phyloP scores from a whole-genome alignment of 2,113 vertebrate genomes.

The Coryphaenoides rupestris region DNA sequence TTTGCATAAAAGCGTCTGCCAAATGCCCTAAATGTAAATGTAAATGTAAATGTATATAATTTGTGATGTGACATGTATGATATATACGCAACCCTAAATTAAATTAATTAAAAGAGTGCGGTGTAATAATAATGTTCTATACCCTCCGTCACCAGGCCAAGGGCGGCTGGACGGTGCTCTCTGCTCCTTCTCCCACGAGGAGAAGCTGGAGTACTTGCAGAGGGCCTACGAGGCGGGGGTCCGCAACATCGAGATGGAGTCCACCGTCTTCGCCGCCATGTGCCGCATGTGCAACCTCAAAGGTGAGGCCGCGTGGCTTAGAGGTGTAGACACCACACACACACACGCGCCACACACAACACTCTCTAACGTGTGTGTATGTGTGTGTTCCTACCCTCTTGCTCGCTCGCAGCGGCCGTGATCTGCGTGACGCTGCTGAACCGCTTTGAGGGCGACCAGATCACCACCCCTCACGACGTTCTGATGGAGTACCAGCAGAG shows the following conservation, averaged over 20 bases:
- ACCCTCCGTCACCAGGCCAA: constrained; percentile 66
- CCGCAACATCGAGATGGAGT: constrained; percentile 90
- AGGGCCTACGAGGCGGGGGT: constrained; percentile 76
- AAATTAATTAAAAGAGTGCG: too few species aligned
- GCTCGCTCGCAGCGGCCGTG: constrained; percentile 78
- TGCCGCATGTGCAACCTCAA: constrained; percentile 82
- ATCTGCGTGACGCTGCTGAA: constrained; percentile 82
- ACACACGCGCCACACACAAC: too few species aligned
- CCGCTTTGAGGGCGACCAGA: constrained; percentile 86
- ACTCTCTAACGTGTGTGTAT: not conserved
- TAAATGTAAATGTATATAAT: too few species aligned
- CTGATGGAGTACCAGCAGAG: constrained; percentile 78
- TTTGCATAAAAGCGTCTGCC: too few species aligned
- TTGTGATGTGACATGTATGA: too few species aligned
- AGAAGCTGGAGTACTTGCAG: constrained; percentile 81
- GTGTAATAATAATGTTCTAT: too few species aligned
- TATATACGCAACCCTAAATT: too few species aligned
- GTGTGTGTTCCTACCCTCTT: constrained; percentile 16
- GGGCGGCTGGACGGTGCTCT: constrained; percentile 81
- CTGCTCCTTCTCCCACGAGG: constrained; percentile 83
- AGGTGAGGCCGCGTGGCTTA: constrained; percentile 69
- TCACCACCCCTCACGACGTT: constrained; percentile 74
- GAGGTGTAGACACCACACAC: too few species aligned
- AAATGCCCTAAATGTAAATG: too few species aligned
- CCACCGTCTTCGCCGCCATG: constrained; percentile 82